phyloP scores from a whole-genome alignment of 2,888 invertebrate genomes.

The Orgyia antiqua region DNA sequence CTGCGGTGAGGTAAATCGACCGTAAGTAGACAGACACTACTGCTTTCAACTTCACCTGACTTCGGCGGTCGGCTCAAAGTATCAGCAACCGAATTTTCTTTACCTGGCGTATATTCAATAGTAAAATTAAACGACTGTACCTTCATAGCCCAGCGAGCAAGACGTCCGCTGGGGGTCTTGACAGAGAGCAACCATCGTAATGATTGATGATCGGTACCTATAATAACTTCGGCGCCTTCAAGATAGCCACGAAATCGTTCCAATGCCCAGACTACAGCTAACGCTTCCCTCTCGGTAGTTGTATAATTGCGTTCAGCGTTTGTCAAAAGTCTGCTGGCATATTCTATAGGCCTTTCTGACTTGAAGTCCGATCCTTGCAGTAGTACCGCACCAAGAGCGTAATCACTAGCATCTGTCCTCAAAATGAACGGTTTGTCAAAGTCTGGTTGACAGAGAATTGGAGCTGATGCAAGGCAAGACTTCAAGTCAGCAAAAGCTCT shows the following conservation, averaged over 20 bases:
- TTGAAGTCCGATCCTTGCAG: conserved; percentile 8
- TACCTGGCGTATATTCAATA: not conserved
- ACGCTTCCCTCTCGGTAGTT: not conserved
- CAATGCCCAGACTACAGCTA: not conserved
- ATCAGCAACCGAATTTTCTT: not conserved
- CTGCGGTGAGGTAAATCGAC: not conserved
- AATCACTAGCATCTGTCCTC: conserved; percentile 8
- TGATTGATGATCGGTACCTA: not conserved
- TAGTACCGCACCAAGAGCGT: conserved; percentile 13
- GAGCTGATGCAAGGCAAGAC: not conserved
- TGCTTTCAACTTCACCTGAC: not conserved
- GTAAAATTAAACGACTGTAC: not conserved
- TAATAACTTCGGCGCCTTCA: not conserved
- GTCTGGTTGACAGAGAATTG: not conserved
- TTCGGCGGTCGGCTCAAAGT: not conserved
- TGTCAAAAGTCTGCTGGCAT: too few species aligned
- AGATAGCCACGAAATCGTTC: not conserved
- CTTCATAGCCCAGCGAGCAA: conserved; percentile 1
- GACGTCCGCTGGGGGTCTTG: too few species aligned
- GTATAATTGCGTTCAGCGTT: not conserved
- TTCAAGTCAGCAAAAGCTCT: not conserved
- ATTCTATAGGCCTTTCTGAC: not conserved
- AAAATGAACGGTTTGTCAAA: not conserved
- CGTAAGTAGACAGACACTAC: not conserved
- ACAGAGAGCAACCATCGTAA: too few species aligned